phyloP scores from a whole-genome alignment of 2,888 invertebrate genomes.

The Cheilosia urbana region DNA sequence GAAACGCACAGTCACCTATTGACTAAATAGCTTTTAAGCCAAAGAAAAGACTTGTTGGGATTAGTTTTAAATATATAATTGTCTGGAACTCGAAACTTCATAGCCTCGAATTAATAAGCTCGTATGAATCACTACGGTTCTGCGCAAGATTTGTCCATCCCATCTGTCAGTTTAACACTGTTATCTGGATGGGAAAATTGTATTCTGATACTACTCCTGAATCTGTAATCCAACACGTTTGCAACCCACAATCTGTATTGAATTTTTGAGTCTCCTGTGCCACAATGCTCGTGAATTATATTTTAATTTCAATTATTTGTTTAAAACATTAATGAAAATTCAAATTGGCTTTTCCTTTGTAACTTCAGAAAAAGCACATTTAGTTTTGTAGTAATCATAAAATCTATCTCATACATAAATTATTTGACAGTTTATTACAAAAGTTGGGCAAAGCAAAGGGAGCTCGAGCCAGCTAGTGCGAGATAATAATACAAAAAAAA shows the following conservation, averaged over 20 bases:
- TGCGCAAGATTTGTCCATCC: too few species aligned
- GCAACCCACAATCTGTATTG: not conserved
- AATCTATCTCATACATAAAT: conserved; percentile 69
- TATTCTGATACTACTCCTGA: not conserved
- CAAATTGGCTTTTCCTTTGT: conserved; percentile 48
- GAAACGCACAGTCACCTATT: too few species aligned
- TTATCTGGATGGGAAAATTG: too few species aligned
- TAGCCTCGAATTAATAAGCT: too few species aligned
- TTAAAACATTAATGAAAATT: conserved; percentile 22
- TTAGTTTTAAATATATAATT: too few species aligned
- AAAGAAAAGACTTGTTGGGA: too few species aligned
- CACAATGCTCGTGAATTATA: not conserved
- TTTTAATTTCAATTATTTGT: conserved; percentile 22
- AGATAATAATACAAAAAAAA: not conserved
- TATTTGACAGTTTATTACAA: conserved; percentile 64
- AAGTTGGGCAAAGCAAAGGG: conserved; percentile 34
- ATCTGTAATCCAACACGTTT: too few species aligned
- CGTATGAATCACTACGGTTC: too few species aligned
- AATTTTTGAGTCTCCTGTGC: not conserved
- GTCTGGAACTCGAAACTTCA: too few species aligned
- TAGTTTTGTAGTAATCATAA: conserved; percentile 55
- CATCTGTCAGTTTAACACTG: too few species aligned
- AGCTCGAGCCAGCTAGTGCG: conserved; percentile 2
- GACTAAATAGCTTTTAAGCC: too few species aligned
- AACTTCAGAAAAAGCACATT: conserved; percentile 39